Evolutionary conservation across 1,140 invertebrate species (phyloP).

Genomic region (Apis florea): DNA sequence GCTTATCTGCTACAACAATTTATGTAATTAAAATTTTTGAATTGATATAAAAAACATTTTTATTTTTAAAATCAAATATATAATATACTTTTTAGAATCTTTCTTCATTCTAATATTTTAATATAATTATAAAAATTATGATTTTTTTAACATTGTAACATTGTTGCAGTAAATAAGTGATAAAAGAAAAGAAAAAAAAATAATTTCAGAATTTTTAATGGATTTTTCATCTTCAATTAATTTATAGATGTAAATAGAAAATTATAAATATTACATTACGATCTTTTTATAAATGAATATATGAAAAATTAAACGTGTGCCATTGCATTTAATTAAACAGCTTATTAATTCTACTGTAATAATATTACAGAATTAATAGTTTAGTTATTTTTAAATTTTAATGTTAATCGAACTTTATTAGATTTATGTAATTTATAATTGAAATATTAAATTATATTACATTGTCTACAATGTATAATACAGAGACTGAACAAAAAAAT

Average conservation of each 20-base stretch:
- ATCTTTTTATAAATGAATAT: background rate
- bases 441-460: slow-evolving; percentile 15
- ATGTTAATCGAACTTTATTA: background rate
- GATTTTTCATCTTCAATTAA: background rate
- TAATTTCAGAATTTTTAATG: background rate
- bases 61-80: background rate
- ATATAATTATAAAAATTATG: too few relatives aligned
- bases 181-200: background rate
- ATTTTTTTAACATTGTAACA: too few relatives aligned
- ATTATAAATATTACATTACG: background rate
- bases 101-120: too few relatives aligned
- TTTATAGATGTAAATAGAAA: slow-evolving; percentile 5
- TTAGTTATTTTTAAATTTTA: slow-evolving; percentile 4
- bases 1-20: too few relatives aligned
- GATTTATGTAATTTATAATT: slow-evolving; percentile 24
- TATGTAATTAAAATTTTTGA: too few relatives aligned
- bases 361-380: slow-evolving; percentile 7
- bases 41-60: too few relatives aligned
- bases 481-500: slow-evolving; percentile 56
- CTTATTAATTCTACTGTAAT: background rate
- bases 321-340: slow-evolving; percentile 1
- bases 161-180: background rate
- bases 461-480: slow-evolving; percentile 38
- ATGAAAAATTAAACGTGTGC: slow-evolving; percentile 7
- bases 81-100: background rate